A percentile compares a stretch with the other conserved stretches of the same genome.
Conservation (phyloP, 37 sponge, comb jelly and placozoan genomes). For the Chondrosia reniformis region DNA sequence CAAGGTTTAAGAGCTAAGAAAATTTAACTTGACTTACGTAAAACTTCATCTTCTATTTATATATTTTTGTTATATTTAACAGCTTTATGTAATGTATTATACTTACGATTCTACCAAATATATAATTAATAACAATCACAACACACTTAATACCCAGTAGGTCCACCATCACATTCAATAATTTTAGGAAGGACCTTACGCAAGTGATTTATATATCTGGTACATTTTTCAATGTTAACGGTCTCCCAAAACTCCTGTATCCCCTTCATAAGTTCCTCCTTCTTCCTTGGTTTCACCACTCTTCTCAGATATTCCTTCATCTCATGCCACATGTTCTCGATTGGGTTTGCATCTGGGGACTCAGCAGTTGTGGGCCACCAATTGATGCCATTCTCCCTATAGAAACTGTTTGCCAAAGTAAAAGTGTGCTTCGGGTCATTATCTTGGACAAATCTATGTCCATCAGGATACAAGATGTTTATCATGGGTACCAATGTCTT, state of each 20-base stretch:
- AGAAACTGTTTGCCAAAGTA: background rate
- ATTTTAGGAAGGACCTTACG: constrained; percentile 7
- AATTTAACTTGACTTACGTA: too few relatives aligned
- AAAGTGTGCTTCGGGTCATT: constrained; percentile 25
- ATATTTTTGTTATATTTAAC: too few relatives aligned
- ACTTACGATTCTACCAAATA: too few relatives aligned
- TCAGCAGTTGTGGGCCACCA: constrained; percentile 29
- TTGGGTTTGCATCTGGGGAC: constrained; percentile 28
- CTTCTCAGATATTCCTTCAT: constrained; percentile 24
- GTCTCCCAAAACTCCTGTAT: constrained; percentile 7
- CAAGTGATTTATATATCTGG: constrained; percentile 12
- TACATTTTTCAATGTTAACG: background rate
- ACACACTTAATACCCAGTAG: background rate
- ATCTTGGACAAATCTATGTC: constrained; percentile 25
- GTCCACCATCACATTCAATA: constrained; percentile 18
- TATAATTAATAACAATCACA: too few relatives aligned
- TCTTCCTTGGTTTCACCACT: constrained; percentile 28
- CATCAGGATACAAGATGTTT: constrained; percentile 2
- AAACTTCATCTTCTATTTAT: too few relatives aligned
- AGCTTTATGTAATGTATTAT: too few relatives aligned
- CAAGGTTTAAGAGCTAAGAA: constrained; percentile 8
- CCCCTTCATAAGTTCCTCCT: constrained; percentile 5
- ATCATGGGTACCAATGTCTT: constrained; percentile 19
- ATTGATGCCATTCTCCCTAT: constrained; percentile 2
- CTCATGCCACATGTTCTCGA: constrained; percentile 31